These are phyloP conservation scores for Drosophila anomelani DNA, from an alignment of 2,888 invertebrate species.

Conservation along the genomic window DNA sequence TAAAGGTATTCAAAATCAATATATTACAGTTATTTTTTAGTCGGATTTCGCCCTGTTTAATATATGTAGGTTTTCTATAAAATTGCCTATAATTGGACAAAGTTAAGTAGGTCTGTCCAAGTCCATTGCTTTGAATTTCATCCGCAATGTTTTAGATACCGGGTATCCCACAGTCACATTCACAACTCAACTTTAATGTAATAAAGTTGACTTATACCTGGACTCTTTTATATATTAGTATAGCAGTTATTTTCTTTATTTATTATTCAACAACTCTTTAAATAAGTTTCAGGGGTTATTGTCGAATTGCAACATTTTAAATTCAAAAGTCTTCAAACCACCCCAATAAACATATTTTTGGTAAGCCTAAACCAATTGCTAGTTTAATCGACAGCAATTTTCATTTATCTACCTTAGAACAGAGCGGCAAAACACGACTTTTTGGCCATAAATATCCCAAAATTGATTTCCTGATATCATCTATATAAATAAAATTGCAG, in stretches of 20 bases:
- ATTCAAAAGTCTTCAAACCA: background rate
- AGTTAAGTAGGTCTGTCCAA: too few species aligned
- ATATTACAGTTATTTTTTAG: too few species aligned
- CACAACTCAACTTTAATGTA: background rate
- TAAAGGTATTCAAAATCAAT: too few species aligned
- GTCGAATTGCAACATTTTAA: background rate
- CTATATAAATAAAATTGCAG: conserved; percentile 50
- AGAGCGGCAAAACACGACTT: conserved; percentile 14
- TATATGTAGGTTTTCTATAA: too few species aligned
- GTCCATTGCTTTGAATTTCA: too few species aligned
- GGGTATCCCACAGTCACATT: background rate
- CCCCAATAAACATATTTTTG: background rate
- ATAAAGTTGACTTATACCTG: too few species aligned
- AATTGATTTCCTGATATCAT: conserved; percentile 69
- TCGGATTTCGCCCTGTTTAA: too few species aligned
- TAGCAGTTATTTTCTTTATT: too few species aligned
- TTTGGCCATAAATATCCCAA: conserved; percentile 56
- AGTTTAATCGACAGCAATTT: conserved; percentile 16
- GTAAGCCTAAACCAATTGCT: conserved; percentile 12
- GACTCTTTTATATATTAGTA: background rate
- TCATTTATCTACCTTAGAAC: conserved; percentile 35
- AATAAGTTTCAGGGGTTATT: background rate
- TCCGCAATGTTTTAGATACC: too few species aligned
- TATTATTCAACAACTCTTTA: background rate
- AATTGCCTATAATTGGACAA: too few species aligned